Evolutionary conservation across 1,140 invertebrate species (phyloP).

Genomic region (Leguminivora glycinivorella): DNA sequence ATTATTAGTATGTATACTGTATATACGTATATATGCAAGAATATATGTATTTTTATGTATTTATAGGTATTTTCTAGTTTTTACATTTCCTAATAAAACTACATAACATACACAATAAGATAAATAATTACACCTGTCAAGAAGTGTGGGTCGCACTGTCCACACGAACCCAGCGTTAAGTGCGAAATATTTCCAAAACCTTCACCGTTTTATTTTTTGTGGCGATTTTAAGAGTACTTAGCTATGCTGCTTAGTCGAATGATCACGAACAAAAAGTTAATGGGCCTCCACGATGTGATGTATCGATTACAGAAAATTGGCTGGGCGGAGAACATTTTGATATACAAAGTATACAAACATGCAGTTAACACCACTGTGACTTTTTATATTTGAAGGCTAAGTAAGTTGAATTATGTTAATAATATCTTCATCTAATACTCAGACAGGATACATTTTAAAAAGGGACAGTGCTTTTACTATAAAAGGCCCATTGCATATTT

Average conservation of each 20-base stretch:
- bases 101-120: no score
- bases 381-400: not conserved
- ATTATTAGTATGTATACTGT: no score
- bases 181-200: conserved; percentile 37
- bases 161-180: conserved; percentile 31
- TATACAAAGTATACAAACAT: conserved; percentile 21
- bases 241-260: conserved; percentile 18
- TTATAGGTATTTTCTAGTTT: not conserved
- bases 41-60: no score
- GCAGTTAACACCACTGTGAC: conserved; percentile 18
- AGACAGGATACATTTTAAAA: not conserved
- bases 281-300: conserved; percentile 20
- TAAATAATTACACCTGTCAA: conserved; percentile 32
- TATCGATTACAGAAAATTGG: conserved; percentile 23
- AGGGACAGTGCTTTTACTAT: not conserved
- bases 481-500: not conserved
- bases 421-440: not conserved
- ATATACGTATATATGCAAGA: no score
- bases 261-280: conserved; percentile 26
- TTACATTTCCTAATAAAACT: no score
- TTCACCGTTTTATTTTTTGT: conserved; percentile 24
- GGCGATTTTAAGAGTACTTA: conserved; percentile 23
- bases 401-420: not conserved
- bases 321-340: conserved; percentile 15
- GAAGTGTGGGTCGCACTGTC: conserved; percentile 20